These are phyloP conservation scores for Meloidogyne chitwoodi DNA, from an alignment of 1,140 invertebrate genomes.

Conservation along the genomic window DNA sequence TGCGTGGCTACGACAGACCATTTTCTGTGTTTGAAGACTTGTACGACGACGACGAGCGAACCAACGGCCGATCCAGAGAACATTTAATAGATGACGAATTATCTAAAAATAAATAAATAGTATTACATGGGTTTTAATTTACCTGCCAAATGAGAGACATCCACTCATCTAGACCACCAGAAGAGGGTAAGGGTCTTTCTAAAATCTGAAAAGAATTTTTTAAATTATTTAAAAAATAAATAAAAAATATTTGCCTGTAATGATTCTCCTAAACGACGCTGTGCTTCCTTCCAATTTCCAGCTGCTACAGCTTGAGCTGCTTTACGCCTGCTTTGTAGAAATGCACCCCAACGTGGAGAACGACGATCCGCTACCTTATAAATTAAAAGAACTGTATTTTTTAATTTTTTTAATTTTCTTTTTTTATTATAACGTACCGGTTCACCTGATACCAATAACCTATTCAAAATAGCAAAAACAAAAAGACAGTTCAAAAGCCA, in stretches of 20 bases:
- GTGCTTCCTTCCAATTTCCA: constrained; percentile 56
- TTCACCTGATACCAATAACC: constrained; percentile 43
- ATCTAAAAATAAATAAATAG: not conserved
- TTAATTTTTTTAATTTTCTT: not conserved
- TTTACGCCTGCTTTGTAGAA: constrained; percentile 35
- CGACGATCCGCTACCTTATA: constrained; percentile 24
- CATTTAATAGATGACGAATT: constrained; percentile 53
- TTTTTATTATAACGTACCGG: constrained; percentile 18
- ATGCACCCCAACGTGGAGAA: constrained; percentile 42
- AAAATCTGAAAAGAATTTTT: constrained; percentile 36
- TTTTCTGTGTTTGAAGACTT: constrained; percentile 26
- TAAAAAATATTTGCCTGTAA: constrained; percentile 23
- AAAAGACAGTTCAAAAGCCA: constrained; percentile 39
- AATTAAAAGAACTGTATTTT: not conserved
- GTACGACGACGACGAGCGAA: constrained; percentile 46
- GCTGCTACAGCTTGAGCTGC: constrained; percentile 37
- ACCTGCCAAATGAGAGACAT: constrained; percentile 54
- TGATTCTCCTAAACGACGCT: constrained; percentile 49
- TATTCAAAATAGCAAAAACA: constrained; percentile 34
- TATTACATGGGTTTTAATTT: not conserved
- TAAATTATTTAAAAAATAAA: not conserved
- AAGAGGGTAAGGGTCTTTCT: constrained; percentile 42
- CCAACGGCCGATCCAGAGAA: constrained; percentile 56
- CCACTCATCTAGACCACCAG: constrained; percentile 45
- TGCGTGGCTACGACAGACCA: constrained; percentile 53